Evolutionary conservation across 23 tunicate species (phyloP), one percentile per base, ranked within the genome.

Genomic region (Trididemnum miniatum): DNA sequence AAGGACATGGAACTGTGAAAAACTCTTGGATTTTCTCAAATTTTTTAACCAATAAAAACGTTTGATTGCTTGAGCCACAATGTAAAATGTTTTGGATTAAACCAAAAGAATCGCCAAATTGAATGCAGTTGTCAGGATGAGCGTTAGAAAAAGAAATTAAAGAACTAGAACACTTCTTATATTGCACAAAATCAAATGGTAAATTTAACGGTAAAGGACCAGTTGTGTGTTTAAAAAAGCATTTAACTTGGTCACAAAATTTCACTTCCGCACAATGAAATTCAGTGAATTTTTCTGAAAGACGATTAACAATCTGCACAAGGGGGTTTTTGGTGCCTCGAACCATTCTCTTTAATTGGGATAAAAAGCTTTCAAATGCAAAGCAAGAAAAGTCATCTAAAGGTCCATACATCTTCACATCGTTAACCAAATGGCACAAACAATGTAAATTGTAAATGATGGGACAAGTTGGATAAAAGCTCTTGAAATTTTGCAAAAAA

Each of bases 341-440:
- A 23, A 62, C 23, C 28, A 20, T 15, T 18, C 27, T 20, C 69
- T 62, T 62, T 62, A 62, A 62, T 15, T 62, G 25, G 27, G 20
- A 20, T 20, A 62, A 62, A 62, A 15, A 62, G 27, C 27, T 18
- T 62, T 62, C 69, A 23, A 18, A 62, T 18, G 69, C 27, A 62
- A 62, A 62, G 23, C 28, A 62, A 62, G 69, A 62, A 62, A 62
- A 62, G 24, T 62, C 23, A 62, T 62, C 69, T 15, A 62, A 23
- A 62, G 28, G 25, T 20, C 69, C 69, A 20, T 18, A 62, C 28
- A 15, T 62, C 27, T 23, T 62, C 20, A 62, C 69, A 62, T 62
- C 69, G 23, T 62, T 23, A 62, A 62, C 27, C 24, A 62, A 23
- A 23, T 62, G 69, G 23, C 20, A 15, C 28, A 62, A 62, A 4